Conservation (phyloP, 1,140 invertebrate species). For the Ladona fulva region DNA sequence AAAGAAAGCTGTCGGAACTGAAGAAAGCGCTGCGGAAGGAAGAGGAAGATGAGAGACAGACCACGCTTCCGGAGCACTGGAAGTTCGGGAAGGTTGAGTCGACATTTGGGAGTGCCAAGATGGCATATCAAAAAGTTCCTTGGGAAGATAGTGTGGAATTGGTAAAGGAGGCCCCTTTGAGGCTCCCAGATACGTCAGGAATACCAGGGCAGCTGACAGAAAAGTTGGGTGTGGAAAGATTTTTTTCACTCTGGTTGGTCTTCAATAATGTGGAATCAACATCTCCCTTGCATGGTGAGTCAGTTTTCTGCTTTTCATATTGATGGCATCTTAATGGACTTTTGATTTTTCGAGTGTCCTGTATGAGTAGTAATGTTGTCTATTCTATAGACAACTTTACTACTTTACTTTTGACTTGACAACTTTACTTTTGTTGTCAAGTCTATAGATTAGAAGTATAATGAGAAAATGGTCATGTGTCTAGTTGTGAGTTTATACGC, state of each 20-base stretch:
- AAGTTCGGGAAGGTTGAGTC: background rate
- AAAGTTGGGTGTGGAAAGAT: slow-evolving; percentile 39
- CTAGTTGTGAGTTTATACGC: too few relatives aligned
- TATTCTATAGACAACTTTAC: too few relatives aligned
- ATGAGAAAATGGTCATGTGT: too few relatives aligned
- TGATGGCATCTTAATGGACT: too few relatives aligned
- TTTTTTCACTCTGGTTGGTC: slow-evolving; percentile 44
- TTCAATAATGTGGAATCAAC: slow-evolving; percentile 34
- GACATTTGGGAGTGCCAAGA: background rate
- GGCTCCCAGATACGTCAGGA: slow-evolving; percentile 40
- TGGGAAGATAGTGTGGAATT: background rate
- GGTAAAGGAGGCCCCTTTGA: background rate
- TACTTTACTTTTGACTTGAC: too few relatives aligned
- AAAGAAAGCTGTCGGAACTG: background rate
- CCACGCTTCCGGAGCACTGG: background rate
- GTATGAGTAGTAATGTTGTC: too few relatives aligned
- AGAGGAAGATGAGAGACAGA: background rate
- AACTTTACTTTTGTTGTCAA: too few relatives aligned
- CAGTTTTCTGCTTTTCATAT: too few relatives aligned
- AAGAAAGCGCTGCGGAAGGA: background rate
- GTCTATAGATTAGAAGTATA: too few relatives aligned
- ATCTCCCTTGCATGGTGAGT: background rate
- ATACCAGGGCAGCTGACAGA: slow-evolving; percentile 41
- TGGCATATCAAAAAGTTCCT: background rate
- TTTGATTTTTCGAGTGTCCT: too few relatives aligned